These are phyloP conservation scores for Gonioctena quinquepunctata DNA, from an alignment of 1,140 invertebrate genomes.

Conservation along the genomic window DNA sequence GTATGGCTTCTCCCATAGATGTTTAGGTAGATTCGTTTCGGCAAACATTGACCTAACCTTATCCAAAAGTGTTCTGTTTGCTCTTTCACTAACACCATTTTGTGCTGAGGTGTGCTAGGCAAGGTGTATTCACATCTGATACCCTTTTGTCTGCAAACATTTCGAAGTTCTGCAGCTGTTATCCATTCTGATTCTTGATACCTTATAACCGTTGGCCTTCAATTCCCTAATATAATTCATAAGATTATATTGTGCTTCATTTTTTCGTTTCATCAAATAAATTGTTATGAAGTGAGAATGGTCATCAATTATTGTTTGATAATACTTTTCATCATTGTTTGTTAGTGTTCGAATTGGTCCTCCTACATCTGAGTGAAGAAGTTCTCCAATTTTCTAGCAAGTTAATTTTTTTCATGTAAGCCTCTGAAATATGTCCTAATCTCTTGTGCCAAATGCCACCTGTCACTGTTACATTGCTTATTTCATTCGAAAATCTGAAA, in stretches of 20 bases:
- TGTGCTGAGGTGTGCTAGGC: conserved; percentile 50
- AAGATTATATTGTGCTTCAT: background rate
- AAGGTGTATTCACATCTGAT: conserved; percentile 20
- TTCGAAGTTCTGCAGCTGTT: background rate
- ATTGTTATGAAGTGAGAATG: background rate
- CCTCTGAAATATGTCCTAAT: background rate
- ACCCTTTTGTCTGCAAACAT: background rate
- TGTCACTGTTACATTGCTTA: background rate
- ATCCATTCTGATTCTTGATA: background rate
- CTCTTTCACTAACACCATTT: conserved; percentile 31
- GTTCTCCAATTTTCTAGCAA: background rate
- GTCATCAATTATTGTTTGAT: background rate
- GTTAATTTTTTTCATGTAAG: background rate
- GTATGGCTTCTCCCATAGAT: conserved; percentile 48
- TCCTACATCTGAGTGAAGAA: background rate
- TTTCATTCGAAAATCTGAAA: background rate
- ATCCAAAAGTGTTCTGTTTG: conserved; percentile 26
- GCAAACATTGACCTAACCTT: conserved; percentile 29
- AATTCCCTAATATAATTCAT: background rate
- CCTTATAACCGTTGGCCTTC: background rate
- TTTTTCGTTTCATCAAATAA: background rate
- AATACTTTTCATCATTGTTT: background rate
- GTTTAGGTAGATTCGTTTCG: conserved; percentile 31
- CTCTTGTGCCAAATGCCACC: background rate
- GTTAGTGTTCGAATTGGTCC: background rate